Evolutionary conservation across 2,888 invertebrate genomes (phyloP).

Genomic region (Megalurothrips usitatus): DNA sequence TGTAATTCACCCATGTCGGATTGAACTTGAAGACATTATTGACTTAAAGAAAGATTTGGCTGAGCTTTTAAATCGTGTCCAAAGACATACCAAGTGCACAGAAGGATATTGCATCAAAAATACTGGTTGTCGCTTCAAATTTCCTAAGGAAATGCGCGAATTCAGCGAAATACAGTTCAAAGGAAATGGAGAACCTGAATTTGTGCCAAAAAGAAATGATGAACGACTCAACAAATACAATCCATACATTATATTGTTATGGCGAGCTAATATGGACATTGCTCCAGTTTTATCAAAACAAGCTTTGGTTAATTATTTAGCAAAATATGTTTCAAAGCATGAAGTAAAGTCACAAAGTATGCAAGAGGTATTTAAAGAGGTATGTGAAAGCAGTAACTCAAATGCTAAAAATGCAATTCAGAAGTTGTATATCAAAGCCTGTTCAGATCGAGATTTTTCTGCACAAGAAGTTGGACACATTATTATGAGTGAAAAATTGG

Average conservation of each 20-base stretch:
- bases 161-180: neutral
- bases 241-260: constrained; percentile 12
- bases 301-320: neutral
- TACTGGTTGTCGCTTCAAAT: neutral
- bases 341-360: neutral
- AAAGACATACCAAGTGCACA: neutral
- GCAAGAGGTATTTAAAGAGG: neutral
- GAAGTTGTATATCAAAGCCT: neutral
- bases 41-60: neutral
- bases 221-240: neutral
- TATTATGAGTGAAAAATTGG: constrained; percentile 9
- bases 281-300: neutral
- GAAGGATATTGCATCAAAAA: constrained; percentile 30
- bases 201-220: neutral
- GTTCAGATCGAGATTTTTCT: neutral
- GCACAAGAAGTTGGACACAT: constrained; percentile 9
- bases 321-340: neutral
- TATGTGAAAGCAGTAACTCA: neutral
- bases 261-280: constrained; percentile 9
- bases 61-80: neutral
- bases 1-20: constrained; percentile 33
- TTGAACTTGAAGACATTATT: constrained; percentile 19
- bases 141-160: neutral
- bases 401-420: neutral
- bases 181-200: neutral